Percentiles rank a stretch among this genome's conserved stretches.
Conservation (phyloP, 2,888 invertebrate genomes). For the Tenthredo distinguenda region DNA sequence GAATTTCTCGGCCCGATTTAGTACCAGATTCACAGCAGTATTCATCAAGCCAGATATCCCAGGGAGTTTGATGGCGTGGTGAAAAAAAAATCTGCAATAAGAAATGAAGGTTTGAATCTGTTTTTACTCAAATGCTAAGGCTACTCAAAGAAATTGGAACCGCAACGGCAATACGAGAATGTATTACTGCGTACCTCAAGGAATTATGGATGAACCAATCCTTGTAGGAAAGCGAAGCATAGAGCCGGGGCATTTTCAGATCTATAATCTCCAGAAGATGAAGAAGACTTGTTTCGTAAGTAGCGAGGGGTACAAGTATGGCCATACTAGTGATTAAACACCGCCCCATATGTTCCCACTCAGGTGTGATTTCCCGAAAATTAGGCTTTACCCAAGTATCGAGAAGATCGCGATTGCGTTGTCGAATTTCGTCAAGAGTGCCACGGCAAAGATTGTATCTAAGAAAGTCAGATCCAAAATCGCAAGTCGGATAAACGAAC, state of each 20-base stretch:
- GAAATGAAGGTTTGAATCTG: not conserved
- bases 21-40: slow-evolving; percentile 36
- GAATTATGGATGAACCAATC: slow-evolving; percentile 60
- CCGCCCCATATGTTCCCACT: slow-evolving; percentile 40
- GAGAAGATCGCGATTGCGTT: slow-evolving; percentile 59
- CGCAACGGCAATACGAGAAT: not conserved
- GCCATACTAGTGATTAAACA: slow-evolving; percentile 56
- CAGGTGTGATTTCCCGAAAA: slow-evolving; percentile 59
- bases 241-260: slow-evolving; percentile 66
- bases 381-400: slow-evolving; percentile 62
- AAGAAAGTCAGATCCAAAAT: not conserved
- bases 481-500: not conserved
- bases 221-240: slow-evolving; percentile 61
- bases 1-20: slow-evolving; percentile 61
- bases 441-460: slow-evolving; percentile 70
- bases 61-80: slow-evolving; percentile 55
- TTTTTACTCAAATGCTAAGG: not conserved
- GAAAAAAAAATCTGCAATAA: slow-evolving; percentile 62
- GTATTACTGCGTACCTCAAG: slow-evolving; percentile 57
- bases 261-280: slow-evolving; percentile 69
- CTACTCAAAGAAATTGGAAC: not conserved
- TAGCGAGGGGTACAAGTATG: slow-evolving; percentile 61
- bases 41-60: slow-evolving; percentile 58
- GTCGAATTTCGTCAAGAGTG: slow-evolving; percentile 61
- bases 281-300: slow-evolving; percentile 64